These are phyloP conservation scores for Thunnus maccoyii DNA, from an alignment of 2,113 vertebrate genomes.

Conservation along the genomic window DNA sequence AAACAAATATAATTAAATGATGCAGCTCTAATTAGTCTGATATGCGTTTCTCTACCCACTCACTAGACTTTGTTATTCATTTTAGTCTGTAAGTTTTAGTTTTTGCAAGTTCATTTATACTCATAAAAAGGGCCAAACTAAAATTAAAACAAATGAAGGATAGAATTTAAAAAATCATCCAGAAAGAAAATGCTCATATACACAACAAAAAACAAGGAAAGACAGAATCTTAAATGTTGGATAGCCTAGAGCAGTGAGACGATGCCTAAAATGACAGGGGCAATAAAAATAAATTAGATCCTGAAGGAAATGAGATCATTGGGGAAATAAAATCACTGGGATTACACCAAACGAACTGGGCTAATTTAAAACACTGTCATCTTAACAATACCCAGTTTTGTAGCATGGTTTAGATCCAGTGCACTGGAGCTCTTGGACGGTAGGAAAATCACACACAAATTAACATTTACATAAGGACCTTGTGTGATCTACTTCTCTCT, in stretches of 20 bases:
- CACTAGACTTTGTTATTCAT: not conserved
- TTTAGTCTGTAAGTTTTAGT: not conserved
- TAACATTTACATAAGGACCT: conserved; percentile 37
- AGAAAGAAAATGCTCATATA: not conserved
- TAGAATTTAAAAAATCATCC: not conserved
- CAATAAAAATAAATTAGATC: conserved; percentile 35
- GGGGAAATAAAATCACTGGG: conserved; percentile 26
- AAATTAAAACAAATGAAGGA: not conserved
- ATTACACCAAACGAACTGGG: conserved; percentile 3
- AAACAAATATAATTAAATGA: conserved; percentile 1
- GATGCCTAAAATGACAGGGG: conserved; percentile 8
- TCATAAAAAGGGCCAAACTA: not conserved
- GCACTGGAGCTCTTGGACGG: conserved; percentile 3
- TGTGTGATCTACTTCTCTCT: not conserved
- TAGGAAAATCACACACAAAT: conserved; percentile 42
- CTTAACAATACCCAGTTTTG: not conserved
- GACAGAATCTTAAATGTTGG: not conserved
- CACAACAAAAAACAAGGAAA: not conserved
- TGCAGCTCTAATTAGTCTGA: not conserved
- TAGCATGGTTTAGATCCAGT: not conserved
- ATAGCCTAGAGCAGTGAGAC: conserved; percentile 6
- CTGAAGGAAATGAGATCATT: conserved; percentile 18
- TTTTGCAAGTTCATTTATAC: not conserved
- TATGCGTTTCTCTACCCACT: not conserved
- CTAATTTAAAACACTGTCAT: conserved; percentile 5